Conservation (phyloP, 2,113 vertebrate species). For the Symphodus melops region DNA sequence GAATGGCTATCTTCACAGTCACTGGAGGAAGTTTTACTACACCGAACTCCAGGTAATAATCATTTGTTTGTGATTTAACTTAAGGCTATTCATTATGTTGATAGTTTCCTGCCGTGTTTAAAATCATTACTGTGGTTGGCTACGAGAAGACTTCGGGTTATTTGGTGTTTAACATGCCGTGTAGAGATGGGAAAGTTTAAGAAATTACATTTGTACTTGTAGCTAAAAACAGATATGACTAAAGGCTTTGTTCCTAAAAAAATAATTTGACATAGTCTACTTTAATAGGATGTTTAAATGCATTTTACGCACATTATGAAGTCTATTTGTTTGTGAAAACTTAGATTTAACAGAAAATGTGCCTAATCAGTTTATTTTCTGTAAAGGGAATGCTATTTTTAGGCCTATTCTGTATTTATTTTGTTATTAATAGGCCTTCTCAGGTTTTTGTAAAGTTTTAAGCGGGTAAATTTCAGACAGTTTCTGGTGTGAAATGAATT, state of each 20-base stretch:
- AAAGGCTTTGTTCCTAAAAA: not conserved
- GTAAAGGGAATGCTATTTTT: too few species aligned
- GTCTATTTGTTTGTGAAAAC: too few species aligned
- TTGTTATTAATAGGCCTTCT: too few species aligned
- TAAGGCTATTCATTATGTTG: not conserved
- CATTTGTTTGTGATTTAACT: not conserved
- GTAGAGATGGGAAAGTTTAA: not conserved
- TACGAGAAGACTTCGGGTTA: not conserved
- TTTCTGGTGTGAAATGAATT: too few species aligned
- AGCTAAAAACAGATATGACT: not conserved
- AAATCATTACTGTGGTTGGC: not conserved
- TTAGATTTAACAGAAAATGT: too few species aligned
- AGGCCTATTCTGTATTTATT: too few species aligned
- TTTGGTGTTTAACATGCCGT: not conserved
- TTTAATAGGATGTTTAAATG: too few species aligned
- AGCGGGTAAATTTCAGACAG: too few species aligned
- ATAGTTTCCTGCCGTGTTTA: not conserved
- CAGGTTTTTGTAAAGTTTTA: too few species aligned
- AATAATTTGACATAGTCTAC: not conserved
- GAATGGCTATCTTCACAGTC: slow-evolving; percentile 47
- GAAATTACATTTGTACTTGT: not conserved
- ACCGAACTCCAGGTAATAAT: slow-evolving; percentile 71
- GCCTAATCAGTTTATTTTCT: too few species aligned
- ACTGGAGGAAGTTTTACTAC: slow-evolving; percentile 50
- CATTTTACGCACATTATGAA: too few species aligned